Percentiles rank a stretch among this genome's conserved stretches.
Evolutionary conservation across 2,797 vertebrate species (phyloP).

Genomic region (Paedocypris micromegethes): DNA sequence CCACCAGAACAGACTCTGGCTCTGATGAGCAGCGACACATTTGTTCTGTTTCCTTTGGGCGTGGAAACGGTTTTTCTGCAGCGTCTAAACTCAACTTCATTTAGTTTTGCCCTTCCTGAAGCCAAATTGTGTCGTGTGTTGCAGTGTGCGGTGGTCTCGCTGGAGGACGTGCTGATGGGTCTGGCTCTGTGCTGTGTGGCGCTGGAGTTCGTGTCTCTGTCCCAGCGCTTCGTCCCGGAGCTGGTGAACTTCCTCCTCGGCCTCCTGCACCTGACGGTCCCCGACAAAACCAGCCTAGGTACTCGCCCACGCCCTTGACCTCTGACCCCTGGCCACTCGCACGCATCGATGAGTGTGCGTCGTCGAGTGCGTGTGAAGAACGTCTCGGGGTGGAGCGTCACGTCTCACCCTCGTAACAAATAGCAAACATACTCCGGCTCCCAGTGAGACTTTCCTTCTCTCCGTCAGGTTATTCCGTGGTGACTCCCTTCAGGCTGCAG

Average conservation of each 20-base stretch:
- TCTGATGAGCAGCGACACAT: too few relatives aligned
- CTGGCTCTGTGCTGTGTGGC: conserved; percentile 81
- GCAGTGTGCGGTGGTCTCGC: conserved; percentile 77
- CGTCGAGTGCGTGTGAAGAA: neutral
- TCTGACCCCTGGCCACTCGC: neutral
- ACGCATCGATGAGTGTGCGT: neutral
- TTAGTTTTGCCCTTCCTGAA: too few relatives aligned
- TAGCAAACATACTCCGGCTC: neutral
- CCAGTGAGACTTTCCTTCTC: neutral
- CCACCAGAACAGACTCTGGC: too few relatives aligned
- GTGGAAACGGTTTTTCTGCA: too few relatives aligned
- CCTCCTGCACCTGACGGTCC: conserved; percentile 74
- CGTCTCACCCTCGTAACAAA: neutral
- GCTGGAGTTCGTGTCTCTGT: conserved; percentile 83
- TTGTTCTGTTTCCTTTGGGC: too few relatives aligned
- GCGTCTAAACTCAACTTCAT: too few relatives aligned
- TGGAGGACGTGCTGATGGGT: conserved; percentile 78
- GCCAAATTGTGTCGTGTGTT: too few relatives aligned
- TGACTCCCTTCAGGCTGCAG: conserved; percentile 75
- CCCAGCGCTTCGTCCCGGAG: conserved; percentile 85
- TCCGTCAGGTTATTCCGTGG: conserved; percentile 68
- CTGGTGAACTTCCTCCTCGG: conserved; percentile 85
- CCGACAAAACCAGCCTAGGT: conserved; percentile 55
- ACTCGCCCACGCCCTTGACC: neutral
- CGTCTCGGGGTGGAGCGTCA: neutral